Base-by-base conservation (phyloP, 35 echinoderm and acorn worm species). In the Lytechinus pictus region DNA sequence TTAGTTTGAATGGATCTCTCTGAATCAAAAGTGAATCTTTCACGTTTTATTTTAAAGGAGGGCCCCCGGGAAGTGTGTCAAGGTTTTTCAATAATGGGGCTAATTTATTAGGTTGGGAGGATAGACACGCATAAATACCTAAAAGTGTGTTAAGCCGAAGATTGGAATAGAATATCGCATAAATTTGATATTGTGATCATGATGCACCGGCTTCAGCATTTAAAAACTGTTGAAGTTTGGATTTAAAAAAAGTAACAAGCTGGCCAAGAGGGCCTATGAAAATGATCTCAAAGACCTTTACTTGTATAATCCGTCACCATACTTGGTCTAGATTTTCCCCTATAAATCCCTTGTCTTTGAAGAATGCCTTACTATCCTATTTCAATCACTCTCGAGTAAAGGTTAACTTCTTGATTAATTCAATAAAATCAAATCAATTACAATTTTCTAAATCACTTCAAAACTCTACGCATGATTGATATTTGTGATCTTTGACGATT, bases 401-500 rank as follows among this genome's bases (percentile, higher is more conserved):
- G 88, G 88, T 90, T 90, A 90, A 54, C 88, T 79, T 90, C 28
- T 90, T 52, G 52, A 90, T 90, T 90, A 54, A 51, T 52, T 90
- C 14, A 90, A 90, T 90, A 4, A 90, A 52, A 90, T 90, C 29
- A 33, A 90, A 90, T 90, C 28, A 4, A 29, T 87, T 44, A 90
- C 27, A 90, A 52, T 54, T 90, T 90, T 21, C 52, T 9, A 52
- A 44, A 90, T 90, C 88, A 44, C 29, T 52, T 54, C 11, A 12
- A 54, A n/a, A 52, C 88, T 14, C 88, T 1, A 9, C 4, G n/a
- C 10, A 52, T 90, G 88, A 90, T 90, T 90, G 88, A 90, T 90
- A 5, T 90, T 54, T 21, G 88, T 54, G 88, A 90, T 90, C 52
- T 90, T 33, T 90, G 28, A 54, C 11, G 88, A 33, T 52, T 90